These are phyloP conservation scores for Spilosoma lubricipeda DNA, from an alignment of 2,888 invertebrate species.

Conservation along the genomic window DNA sequence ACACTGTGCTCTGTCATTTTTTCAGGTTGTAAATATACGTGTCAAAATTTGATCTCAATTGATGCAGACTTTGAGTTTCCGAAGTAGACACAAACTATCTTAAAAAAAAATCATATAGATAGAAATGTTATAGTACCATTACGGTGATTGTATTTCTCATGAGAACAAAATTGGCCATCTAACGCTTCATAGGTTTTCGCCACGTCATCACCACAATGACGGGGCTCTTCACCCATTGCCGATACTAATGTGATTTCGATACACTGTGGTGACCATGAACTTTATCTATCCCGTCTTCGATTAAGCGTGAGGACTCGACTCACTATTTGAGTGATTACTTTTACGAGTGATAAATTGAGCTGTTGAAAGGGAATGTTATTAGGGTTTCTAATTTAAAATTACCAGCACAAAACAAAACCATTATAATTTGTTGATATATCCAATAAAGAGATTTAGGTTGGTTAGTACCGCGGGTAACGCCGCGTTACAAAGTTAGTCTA, in stretches of 20 bases:
- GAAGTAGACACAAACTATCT: too few relatives aligned
- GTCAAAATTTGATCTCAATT: too few relatives aligned
- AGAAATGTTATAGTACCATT: neutral
- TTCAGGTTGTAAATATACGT: too few relatives aligned
- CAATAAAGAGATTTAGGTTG: too few relatives aligned
- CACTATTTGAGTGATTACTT: conserved; percentile 11
- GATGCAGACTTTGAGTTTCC: too few relatives aligned
- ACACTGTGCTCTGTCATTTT: too few relatives aligned
- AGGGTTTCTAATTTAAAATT: neutral
- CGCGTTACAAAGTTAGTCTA: too few relatives aligned
- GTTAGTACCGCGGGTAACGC: too few relatives aligned
- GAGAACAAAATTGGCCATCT: neutral
- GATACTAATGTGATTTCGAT: conserved; percentile 17
- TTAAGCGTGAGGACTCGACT: neutral
- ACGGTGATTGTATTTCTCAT: neutral
- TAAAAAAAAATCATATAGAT: too few relatives aligned
- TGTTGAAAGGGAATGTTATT: neutral
- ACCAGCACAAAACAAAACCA: neutral
- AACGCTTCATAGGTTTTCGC: neutral
- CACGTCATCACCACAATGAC: conserved; percentile 8
- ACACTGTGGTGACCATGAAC: conserved; percentile 22
- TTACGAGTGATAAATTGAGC: neutral
- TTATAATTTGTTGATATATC: too few relatives aligned
- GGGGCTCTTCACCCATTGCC: neutral
- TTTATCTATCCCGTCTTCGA: neutral